phyloP scores from a whole-genome alignment of 2,888 invertebrate species.

The Nezara viridula region DNA sequence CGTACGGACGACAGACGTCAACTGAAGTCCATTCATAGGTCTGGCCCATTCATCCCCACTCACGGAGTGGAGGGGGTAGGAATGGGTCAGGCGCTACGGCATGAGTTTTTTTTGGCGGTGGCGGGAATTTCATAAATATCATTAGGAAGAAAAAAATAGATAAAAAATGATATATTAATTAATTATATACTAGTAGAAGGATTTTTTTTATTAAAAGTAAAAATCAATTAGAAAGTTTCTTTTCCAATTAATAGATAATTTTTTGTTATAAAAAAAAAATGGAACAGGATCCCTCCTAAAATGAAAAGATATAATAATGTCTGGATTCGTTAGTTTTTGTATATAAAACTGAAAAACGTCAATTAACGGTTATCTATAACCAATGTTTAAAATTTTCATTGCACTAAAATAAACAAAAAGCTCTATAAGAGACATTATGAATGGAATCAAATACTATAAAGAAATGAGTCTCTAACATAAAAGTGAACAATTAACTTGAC shows the following conservation, averaged over 20 bases:
- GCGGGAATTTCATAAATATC: neutral
- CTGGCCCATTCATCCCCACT: conserved; percentile 7
- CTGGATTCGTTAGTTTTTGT: too few species aligned
- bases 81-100: neutral
- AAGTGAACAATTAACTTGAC: too few species aligned
- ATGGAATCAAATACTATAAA: too few species aligned
- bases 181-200: neutral
- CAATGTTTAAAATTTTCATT: too few species aligned
- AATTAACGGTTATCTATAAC: too few species aligned
- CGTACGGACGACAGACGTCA: conserved; percentile 19
- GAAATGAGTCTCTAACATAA: too few species aligned
- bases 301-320: too few species aligned
- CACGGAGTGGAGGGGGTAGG: neutral
- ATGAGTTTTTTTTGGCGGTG: too few species aligned
- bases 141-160: neutral
- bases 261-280: neutral
- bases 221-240: neutral
- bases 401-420: too few species aligned
- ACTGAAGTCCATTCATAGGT: conserved; percentile 27
- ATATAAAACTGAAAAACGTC: too few species aligned
- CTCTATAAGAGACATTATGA: too few species aligned
- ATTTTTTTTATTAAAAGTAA: neutral
- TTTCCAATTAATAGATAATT: neutral
- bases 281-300: too few species aligned
- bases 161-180: neutral